Base-by-base conservation (phyloP, 2,888 invertebrate species). In the Tubulanus polymorphus region DNA sequence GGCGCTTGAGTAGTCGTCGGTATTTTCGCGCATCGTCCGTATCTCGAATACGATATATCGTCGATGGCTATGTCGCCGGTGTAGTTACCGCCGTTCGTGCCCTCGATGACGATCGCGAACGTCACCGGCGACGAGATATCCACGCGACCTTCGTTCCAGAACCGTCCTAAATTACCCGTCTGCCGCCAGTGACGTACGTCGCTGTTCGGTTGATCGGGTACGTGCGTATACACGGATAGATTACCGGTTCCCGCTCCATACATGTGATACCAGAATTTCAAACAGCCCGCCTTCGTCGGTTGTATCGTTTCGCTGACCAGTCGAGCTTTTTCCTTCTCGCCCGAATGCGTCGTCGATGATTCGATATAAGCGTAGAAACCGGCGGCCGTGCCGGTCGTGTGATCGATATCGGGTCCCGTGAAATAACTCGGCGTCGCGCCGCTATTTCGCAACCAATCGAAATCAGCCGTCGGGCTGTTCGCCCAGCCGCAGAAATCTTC, bases 271-370 rank as follows among this genome's bases (percentile, higher is more conserved):
- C 57, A 59, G 52, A 59, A 59, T 26, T 32, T 53, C 29, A 59
- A 29, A 37, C 58, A 57, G n/a, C 29, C 23, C 2, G 41, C 35
- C 18, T 32, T 48, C 6, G 32, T 20, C 3, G 27, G 28, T 20
- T 32, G 26, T 27, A 45, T 32, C 10, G 49, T 47, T n/a, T 48
- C 25, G 23, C 85, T 85, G 25, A 83, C 76, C 12, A 86, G 78
- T 56, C 82, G 75, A 0, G 85, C 85, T 51, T 76, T 75, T 65
- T 84, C 84, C 0, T 84, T 85, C 60, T 81, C 68, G 48, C 84
- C 74, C 0, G 85, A 84, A 62, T 81, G 83, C 18, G 48, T 50
- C 6, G 62, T 54, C 1, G 73, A 70, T 0, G 76, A 67, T 57
- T 76, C 74, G 35, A 74, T 71, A 57, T 63, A 75, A 55, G 72